These are phyloP conservation scores for Dermochelys coriacea DNA, from an alignment of 2,797 vertebrate genomes.

Conservation along the genomic window DNA sequence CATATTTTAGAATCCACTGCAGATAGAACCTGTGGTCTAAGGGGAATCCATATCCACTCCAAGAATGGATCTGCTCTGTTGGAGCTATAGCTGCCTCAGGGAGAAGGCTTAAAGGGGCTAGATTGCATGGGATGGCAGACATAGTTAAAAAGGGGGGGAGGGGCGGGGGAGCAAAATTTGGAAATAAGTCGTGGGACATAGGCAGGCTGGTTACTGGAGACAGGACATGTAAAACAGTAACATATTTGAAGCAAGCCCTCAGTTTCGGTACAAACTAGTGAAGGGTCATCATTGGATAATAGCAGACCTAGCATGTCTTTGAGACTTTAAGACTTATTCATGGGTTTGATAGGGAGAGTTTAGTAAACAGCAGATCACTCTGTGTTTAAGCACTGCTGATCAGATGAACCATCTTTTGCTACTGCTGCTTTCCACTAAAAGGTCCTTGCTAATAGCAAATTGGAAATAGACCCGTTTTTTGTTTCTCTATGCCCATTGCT, in stretches of 20 bases:
- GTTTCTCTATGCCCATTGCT: background rate
- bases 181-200: background rate
- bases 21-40: too few species aligned
- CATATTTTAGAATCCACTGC: background rate
- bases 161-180: background rate
- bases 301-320: fast-evolving
- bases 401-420: background rate
- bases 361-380: fast-evolving
- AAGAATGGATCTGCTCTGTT: fast-evolving
- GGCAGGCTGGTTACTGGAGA: background rate
- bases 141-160: background rate
- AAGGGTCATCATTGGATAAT: background rate
- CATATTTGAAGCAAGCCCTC: background rate
- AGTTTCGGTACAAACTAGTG: background rate
- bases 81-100: background rate
- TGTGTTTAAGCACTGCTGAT: background rate
- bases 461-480: background rate
- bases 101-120: fast-evolving
- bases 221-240: too few species aligned
- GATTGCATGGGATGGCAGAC: background rate
- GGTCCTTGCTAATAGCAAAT: background rate
- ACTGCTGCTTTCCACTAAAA: fast-evolving
- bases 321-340: background rate
- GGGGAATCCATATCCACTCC: fast-evolving
- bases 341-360: background rate